These are phyloP conservation scores for Belgica antarctica DNA, from an alignment of 2,888 invertebrate genomes.

Conservation along the genomic window DNA sequence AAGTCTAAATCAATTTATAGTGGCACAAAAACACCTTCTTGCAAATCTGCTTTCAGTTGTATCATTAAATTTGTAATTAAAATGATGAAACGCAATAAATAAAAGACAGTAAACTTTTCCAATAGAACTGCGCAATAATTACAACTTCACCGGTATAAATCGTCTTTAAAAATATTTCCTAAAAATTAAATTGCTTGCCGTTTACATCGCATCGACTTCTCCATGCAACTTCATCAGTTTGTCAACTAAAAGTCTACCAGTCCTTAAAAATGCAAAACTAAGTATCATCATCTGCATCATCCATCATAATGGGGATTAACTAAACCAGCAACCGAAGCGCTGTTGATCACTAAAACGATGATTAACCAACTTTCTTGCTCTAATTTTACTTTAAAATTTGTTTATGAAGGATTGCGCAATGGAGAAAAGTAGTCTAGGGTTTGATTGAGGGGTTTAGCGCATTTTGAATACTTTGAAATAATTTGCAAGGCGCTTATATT, in stretches of 20 bases:
- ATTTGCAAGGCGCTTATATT: background rate
- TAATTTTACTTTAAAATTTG: no score
- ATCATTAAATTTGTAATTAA: background rate
- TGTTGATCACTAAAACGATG: background rate
- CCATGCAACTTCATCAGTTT: background rate
- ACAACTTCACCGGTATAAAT: slow-evolving; percentile 20
- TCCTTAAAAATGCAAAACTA: slow-evolving; percentile 22
- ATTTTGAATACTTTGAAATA: background rate
- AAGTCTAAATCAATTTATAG: background rate
- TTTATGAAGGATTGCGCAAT: no score
- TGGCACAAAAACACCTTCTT: background rate
- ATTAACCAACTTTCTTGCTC: no score
- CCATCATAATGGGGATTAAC: background rate
- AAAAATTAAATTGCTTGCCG: slow-evolving; percentile 26
- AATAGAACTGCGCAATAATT: background rate
- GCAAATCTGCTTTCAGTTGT: background rate
- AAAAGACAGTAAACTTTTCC: background rate
- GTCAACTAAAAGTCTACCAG: slow-evolving; percentile 19
- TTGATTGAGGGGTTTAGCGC: slow-evolving; percentile 1
- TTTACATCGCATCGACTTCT: background rate
- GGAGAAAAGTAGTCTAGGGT: background rate
- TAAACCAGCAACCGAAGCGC: background rate
- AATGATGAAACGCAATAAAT: background rate
- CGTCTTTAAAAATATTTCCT: slow-evolving; percentile 8
- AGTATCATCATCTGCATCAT: slow-evolving; percentile 16